Evolutionary conservation across 2,888 invertebrate species (phyloP), one percentile per base, ranked within the genome.

Genomic region (Caenorhabditis afra): DNA sequence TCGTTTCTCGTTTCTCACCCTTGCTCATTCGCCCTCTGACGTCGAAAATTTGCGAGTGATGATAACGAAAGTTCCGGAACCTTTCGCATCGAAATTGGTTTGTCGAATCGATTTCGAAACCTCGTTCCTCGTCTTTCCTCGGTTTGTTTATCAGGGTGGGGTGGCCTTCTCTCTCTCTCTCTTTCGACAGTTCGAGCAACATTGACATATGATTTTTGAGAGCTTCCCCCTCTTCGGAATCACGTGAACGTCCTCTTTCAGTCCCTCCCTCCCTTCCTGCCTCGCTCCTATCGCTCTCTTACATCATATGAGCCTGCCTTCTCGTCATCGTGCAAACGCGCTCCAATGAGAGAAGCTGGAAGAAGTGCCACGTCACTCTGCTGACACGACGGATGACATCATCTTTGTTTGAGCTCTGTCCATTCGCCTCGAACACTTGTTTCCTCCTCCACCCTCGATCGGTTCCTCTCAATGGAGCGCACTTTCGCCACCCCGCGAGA

Each of bases 191-290:
- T 61, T 37, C 57, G 67, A 67, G 47, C 37, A 41, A 58, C 50
- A 59, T 59, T 62, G 57, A 71, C 71, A 71, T 57, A 71, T 71
- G 71, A 71, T 71, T 71, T 71, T 71, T 71, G 71, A 71, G 71
- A 71, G 71, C 62, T 64, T 55, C 39, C 41, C 57, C 18, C 11
- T 5, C 16, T 14, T 8, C 14, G 10, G 23, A 16, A 61, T 71
- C 71, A 71, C 71, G 71, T 71, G 71, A 71, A 67, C 23, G n/a
- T 20, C 14, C 12, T 29, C 7, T 22, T 45, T 14, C 8, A 22
- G 10, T 47, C n/a, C 8, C 18, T 47, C 22, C 23, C 14, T 61
- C 45, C 22, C 29, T 23, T 45, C 35, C 45, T 11, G 3, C 14
- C 47, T 23, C n/a, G 1, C 23, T 14, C 23, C 29, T 29, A 3